Percentiles rank a stretch among this genome's conserved stretches.
Conservation (phyloP, 1,140 invertebrate species). For the Doryteuthis pealeii region DNA sequence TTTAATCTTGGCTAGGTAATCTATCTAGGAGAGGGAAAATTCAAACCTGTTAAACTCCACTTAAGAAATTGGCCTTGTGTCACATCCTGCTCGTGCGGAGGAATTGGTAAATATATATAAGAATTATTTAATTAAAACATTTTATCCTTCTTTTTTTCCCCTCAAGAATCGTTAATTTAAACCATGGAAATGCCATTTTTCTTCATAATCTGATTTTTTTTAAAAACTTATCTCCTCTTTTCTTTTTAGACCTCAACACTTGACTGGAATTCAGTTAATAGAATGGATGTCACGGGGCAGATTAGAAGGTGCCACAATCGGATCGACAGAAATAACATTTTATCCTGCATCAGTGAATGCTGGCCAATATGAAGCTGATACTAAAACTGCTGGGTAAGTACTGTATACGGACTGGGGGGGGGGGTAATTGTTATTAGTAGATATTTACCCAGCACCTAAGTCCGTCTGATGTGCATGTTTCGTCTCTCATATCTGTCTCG, state of each 20-base stretch:
- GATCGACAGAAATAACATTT: constrained; percentile 78
- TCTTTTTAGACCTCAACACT: constrained; percentile 72
- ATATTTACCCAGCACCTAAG: not conserved
- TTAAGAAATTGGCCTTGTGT: too few relatives aligned
- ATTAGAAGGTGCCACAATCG: constrained; percentile 69
- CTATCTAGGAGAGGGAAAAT: too few relatives aligned
- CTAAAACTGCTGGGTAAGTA: constrained; percentile 76
- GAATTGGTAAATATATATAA: too few relatives aligned
- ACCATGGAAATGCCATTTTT: too few relatives aligned
- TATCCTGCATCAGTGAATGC: constrained; percentile 67
- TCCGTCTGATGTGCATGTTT: too few relatives aligned
- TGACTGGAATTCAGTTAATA: constrained; percentile 77
- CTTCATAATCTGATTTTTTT: not conserved
- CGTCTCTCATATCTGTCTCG: too few relatives aligned
- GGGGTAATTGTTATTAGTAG: constrained; percentile 61
- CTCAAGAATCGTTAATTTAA: too few relatives aligned
- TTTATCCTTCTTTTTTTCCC: too few relatives aligned
- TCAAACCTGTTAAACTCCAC: too few relatives aligned
- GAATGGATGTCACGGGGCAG: constrained; percentile 72
- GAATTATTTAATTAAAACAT: too few relatives aligned
- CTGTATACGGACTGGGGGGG: constrained; percentile 62
- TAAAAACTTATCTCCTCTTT: constrained; percentile 1
- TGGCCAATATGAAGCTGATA: constrained; percentile 70
- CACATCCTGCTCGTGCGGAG: too few relatives aligned
- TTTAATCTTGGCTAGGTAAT: too few relatives aligned